These are phyloP conservation scores for Myotis lucifugus DNA, from an alignment of 2,113 vertebrate species.

Conservation along the genomic window DNA sequence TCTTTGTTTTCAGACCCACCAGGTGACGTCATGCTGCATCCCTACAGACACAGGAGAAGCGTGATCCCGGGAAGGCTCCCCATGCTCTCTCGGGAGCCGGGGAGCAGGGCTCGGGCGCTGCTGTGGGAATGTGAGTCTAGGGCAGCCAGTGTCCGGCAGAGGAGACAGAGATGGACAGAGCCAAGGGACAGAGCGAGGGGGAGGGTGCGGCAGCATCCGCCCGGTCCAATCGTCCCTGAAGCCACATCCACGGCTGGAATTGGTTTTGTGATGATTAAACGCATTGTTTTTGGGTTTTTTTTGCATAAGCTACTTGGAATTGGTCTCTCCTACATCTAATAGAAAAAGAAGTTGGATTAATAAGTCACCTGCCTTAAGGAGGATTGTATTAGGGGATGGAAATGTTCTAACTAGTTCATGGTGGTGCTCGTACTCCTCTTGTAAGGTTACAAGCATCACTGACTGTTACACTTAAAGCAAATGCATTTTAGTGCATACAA, in stretches of 20 bases:
- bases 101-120: not conserved
- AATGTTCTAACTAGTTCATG: conserved; percentile 2
- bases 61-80: not conserved
- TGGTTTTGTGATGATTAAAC: not conserved
- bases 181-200: not conserved
- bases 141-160: not conserved
- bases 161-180: not conserved
- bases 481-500: conserved; percentile 10
- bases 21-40: not conserved
- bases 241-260: not conserved
- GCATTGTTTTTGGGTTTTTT: not conserved
- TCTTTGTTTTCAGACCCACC: not conserved
- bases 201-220: not conserved
- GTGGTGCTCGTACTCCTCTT: not conserved
- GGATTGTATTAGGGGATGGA: not conserved
- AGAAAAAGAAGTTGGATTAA: conserved; percentile 29
- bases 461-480: conserved; percentile 45
- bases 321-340: not conserved
- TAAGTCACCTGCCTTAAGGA: not conserved
- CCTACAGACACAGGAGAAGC: not conserved
- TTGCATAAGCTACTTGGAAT: not conserved
- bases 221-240: not conserved
- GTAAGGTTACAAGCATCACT: not conserved
- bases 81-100: too few relatives aligned
- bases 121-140: not conserved